Evolutionary conservation across 2,797 vertebrate species (phyloP).

Genomic region (Platyrinchus mystaceus): DNA sequence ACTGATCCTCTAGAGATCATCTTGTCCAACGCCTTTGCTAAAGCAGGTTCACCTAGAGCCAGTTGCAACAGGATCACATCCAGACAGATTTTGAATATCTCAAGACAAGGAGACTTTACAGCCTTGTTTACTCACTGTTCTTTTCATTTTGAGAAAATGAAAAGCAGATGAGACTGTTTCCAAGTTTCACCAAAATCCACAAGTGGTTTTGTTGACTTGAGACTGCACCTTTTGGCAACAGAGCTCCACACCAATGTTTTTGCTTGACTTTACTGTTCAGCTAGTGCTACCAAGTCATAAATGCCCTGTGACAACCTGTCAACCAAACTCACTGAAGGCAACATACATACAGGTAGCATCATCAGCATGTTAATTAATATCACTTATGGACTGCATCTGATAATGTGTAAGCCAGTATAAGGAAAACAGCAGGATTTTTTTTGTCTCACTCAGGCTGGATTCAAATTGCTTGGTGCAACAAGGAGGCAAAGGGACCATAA

Average conservation of each 20-base stretch:
- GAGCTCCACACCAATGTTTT: neutral
- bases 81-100: neutral
- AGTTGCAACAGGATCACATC: neutral
- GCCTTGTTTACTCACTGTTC: neutral
- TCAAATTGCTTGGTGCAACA: neutral
- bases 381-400: neutral
- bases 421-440: neutral
- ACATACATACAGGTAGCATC: neutral
- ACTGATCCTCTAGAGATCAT: neutral
- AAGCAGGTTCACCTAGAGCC: neutral
- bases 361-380: neutral
- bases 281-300: neutral
- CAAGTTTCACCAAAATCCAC: neutral
- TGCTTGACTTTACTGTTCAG: neutral
- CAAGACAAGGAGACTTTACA: neutral
- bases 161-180: neutral
- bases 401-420: neutral
- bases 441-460: neutral
- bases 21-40: neutral
- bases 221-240: neutral
- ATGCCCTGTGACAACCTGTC: neutral
- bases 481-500: neutral
- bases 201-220: neutral
- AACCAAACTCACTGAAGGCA: neutral
- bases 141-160: neutral